phyloP scores from a whole-genome alignment of 2,888 invertebrate species.

The Byasa hedistus region DNA sequence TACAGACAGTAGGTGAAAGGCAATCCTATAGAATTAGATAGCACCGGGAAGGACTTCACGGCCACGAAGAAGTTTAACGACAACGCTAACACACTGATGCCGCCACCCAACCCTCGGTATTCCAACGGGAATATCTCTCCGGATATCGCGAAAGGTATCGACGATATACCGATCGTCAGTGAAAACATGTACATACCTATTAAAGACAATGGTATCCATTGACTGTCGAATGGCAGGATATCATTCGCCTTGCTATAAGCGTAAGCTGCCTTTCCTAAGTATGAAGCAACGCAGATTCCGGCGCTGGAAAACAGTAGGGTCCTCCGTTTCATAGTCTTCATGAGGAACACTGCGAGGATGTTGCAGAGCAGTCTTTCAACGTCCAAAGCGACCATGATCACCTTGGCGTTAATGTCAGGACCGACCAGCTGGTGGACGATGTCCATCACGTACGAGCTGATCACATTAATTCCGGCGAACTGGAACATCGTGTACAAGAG shows the following conservation, averaged over 20 bases:
- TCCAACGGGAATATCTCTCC: slow-evolving; percentile 85
- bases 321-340: slow-evolving; percentile 81
- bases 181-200: slow-evolving; percentile 80
- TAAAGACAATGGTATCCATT: slow-evolving; percentile 72
- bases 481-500: slow-evolving; percentile 83
- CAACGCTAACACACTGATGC: slow-evolving; percentile 81
- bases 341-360: slow-evolving; percentile 79
- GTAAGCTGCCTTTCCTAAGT: slow-evolving; percentile 76
- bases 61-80: slow-evolving; percentile 83
- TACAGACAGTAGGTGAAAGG: slow-evolving; percentile 82
- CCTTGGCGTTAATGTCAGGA: slow-evolving; percentile 80
- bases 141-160: slow-evolving; percentile 85
- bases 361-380: slow-evolving; percentile 81
- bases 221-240: slow-evolving; percentile 53
- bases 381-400: slow-evolving; percentile 83
- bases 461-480: slow-evolving; percentile 84
- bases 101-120: slow-evolving; percentile 82
- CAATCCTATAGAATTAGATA: slow-evolving; percentile 74
- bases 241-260: slow-evolving; percentile 60
- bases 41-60: slow-evolving; percentile 82
- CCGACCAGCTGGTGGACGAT: slow-evolving; percentile 81
- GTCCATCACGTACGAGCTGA: slow-evolving; percentile 84
- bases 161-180: slow-evolving; percentile 81
- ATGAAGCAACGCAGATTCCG: slow-evolving; percentile 77
- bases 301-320: slow-evolving; percentile 81